Evolutionary conservation across 2,888 invertebrate species (phyloP).

Genomic region (Lithosia quadra): DNA sequence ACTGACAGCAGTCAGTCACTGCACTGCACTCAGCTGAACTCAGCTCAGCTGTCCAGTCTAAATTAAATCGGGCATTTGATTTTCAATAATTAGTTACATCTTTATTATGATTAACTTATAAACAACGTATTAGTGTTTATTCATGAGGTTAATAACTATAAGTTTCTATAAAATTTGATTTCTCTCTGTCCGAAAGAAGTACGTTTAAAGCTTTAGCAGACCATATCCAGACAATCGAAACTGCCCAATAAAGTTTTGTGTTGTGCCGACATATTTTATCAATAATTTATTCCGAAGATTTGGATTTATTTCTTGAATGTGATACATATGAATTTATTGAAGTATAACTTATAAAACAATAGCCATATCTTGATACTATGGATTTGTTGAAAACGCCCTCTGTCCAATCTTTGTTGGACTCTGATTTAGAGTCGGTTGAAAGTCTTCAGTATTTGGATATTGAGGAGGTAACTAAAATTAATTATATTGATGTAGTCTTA

Average conservation of each 20-base stretch:
- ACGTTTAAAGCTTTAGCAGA: background rate
- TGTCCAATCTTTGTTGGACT: conserved; percentile 87
- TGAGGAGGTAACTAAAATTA: conserved; percentile 86
- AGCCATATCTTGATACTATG: conserved; percentile 48
- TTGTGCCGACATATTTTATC: background rate
- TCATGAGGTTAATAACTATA: background rate
- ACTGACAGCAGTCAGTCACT: too few species aligned
- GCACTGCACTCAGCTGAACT: too few species aligned
- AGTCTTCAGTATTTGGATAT: conserved; percentile 90
- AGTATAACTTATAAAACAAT: background rate
- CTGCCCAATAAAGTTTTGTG: background rate
- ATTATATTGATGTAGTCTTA: background rate
- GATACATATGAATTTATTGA: background rate
- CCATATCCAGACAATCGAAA: too few species aligned
- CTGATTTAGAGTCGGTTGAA: conserved; percentile 90
- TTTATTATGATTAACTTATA: too few species aligned
- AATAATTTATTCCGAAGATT: background rate
- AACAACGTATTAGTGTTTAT: background rate
- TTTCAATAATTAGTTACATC: too few species aligned
- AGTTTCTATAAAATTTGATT: background rate
- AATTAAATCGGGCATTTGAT: too few species aligned
- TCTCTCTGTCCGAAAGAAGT: background rate
- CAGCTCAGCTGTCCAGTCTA: too few species aligned
- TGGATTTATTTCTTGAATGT: background rate
- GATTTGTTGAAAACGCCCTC: conserved; percentile 82